A percentile compares a stretch with the other conserved stretches of the same genome.
Evolutionary conservation across 2,113 vertebrate genomes (phyloP).

Genomic region (Oncorhynchus masou): DNA sequence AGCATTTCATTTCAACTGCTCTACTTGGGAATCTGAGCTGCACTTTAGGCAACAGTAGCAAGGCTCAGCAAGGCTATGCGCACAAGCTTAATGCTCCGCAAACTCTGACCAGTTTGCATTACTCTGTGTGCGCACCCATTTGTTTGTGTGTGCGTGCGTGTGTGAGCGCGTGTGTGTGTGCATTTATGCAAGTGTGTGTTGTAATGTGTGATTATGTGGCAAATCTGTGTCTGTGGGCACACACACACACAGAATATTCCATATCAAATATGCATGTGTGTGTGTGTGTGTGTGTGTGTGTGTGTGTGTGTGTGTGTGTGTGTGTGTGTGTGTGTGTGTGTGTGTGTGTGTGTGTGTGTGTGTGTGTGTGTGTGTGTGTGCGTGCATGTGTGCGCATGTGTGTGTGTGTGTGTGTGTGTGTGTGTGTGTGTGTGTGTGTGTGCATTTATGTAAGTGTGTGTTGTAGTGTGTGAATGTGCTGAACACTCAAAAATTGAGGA

Average conservation of each 20-base stretch:
- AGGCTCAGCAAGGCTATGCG: neutral
- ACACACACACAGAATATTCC: too few relatives aligned
- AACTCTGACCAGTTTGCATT: slow-evolving; percentile 3
- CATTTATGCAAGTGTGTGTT: neutral
- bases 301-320: slow-evolving; percentile 18
- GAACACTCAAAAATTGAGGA: slow-evolving; percentile 52
- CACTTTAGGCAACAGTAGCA: neutral
- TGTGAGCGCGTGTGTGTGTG: neutral
- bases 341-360: slow-evolving; percentile 16
- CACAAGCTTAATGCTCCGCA: neutral
- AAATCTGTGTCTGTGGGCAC: slow-evolving; percentile 30
- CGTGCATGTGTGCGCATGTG: neutral
- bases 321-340: slow-evolving; percentile 3
- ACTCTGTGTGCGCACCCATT: neutral
- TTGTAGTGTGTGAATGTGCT: neutral
- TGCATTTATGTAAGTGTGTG: neutral
- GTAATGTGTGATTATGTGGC: neutral
- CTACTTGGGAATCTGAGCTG: slow-evolving; percentile 13
- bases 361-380: slow-evolving; percentile 14
- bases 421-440: slow-evolving; percentile 12
- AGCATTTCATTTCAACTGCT: slow-evolving; percentile 27
- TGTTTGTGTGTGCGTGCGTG: slow-evolving; percentile 13
- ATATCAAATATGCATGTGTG: slow-evolving; percentile 13
- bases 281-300: neutral
- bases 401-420: neutral